Conservation (phyloP, 2,797 vertebrate species). For the Mormyrus hasselquistii region DNA sequence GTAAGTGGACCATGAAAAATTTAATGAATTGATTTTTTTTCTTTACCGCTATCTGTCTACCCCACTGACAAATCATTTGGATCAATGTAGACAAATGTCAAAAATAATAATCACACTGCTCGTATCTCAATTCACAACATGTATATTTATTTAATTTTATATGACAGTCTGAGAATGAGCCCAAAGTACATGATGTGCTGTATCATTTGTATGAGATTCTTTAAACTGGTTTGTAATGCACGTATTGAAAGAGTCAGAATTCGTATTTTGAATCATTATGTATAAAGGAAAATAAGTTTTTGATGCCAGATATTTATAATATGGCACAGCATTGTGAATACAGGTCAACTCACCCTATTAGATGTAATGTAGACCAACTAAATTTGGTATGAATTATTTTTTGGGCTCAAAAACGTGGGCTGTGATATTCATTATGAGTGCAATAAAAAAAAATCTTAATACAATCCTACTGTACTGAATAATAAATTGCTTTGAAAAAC, state of each 20-base stretch:
- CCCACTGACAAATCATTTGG: neutral
- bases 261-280: neutral
- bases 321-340: neutral
- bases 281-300: neutral
- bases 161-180: neutral
- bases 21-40: neutral
- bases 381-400: neutral
- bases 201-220: neutral
- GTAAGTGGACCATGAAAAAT: conserved; percentile 47
- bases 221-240: neutral
- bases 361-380: neutral
- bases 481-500: neutral
- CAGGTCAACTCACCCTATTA: neutral
- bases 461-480: neutral
- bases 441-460: neutral
- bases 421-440: neutral
- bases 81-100: neutral
- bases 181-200: neutral
- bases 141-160: neutral
- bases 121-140: neutral
- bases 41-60: neutral
- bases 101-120: neutral
- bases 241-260: neutral
- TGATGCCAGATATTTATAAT: neutral
- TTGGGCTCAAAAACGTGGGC: neutral